phyloP scores from a whole-genome alignment of 2,797 vertebrate genomes.

The Enteromius fasciolatus region DNA sequence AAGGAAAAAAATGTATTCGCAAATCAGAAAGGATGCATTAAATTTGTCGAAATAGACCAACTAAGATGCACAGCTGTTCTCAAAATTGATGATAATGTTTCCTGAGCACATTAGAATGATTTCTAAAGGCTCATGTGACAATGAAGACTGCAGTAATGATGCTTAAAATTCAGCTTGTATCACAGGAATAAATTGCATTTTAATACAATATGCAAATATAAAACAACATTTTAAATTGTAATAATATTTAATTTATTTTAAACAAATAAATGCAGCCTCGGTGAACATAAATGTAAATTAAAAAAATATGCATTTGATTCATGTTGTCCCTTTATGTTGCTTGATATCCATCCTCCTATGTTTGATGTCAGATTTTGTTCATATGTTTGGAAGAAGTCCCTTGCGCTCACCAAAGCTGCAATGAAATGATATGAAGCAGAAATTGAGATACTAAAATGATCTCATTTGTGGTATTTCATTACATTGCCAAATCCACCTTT shows the following conservation, averaged over 20 bases:
- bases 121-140: not conserved
- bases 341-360: not conserved
- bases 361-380: too few species aligned
- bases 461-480: not conserved
- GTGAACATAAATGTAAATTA: not conserved
- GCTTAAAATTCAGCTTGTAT: not conserved
- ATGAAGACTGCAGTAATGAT: not conserved
- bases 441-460: not conserved
- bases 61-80: not conserved
- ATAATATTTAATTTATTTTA: not conserved
- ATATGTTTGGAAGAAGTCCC: not conserved
- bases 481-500: not conserved
- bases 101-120: not conserved
- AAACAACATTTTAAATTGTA: not conserved
- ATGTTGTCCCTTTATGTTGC: not conserved
- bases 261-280: not conserved
- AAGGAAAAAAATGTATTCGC: not conserved
- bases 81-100: not conserved
- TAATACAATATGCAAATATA: not conserved
- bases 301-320: not conserved
- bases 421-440: not conserved
- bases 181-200: not conserved
- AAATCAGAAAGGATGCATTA: not conserved
- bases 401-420: not conserved
- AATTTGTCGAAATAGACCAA: not conserved